phyloP scores from a whole-genome alignment of 2,888 invertebrate genomes.

The Xylophagus ater region DNA sequence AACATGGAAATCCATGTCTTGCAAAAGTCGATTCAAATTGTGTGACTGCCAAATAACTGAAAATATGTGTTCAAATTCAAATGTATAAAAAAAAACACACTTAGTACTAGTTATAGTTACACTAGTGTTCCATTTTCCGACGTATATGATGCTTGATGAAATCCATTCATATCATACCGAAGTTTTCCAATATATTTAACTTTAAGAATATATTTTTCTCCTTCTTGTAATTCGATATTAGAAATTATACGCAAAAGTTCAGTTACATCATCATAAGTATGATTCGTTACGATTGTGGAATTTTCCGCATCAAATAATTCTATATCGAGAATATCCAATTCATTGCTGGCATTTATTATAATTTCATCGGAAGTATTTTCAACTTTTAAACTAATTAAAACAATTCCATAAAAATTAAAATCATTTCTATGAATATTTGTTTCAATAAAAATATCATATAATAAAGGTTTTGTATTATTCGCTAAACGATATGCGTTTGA shows the following conservation, averaged over 20 bases:
- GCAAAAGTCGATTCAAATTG: background rate
- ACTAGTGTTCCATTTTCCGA: constrained; percentile 19
- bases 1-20: background rate
- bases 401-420: constrained; percentile 24
- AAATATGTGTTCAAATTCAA: background rate
- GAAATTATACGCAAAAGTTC: constrained; percentile 25
- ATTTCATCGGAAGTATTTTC: constrained; percentile 20
- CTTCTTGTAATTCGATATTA: constrained; percentile 9
- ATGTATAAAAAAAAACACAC: background rate
- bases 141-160: constrained; percentile 48
- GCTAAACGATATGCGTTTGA: constrained; percentile 40
- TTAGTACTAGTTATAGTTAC: constrained; percentile 7
- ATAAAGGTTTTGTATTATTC: constrained; percentile 41
- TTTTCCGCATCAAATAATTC: constrained; percentile 15
- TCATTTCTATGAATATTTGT: constrained; percentile 28
- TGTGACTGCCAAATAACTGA: background rate
- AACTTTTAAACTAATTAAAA: constrained; percentile 24
- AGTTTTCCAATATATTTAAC: constrained; percentile 48
- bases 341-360: constrained; percentile 27
- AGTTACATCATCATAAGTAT: constrained; percentile 12
- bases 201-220: constrained; percentile 40
- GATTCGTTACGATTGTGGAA: background rate
- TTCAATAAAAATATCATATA: constrained; percentile 39
- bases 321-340: constrained; percentile 20
- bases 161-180: constrained; percentile 51